These are phyloP conservation scores for Dicentrarchus labrax DNA, from an alignment of 2,113 vertebrate species.

Conservation along the genomic window DNA sequence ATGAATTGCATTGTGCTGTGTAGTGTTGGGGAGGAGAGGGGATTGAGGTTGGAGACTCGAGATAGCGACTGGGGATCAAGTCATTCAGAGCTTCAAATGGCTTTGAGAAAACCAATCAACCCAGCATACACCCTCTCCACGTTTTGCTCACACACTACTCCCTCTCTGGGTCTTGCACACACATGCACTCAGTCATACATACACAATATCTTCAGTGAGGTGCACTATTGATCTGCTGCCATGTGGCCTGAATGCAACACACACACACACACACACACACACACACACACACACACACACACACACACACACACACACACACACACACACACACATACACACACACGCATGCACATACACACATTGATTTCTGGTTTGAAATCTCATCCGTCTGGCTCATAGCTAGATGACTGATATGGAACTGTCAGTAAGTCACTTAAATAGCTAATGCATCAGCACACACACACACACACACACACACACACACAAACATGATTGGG, in stretches of 20 bases:
- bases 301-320: conserved; percentile 10
- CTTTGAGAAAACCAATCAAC: conserved; percentile 79
- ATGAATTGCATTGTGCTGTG: conserved; percentile 64
- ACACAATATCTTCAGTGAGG: conserved; percentile 41
- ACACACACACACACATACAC: background rate
- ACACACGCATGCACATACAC: conserved; percentile 33
- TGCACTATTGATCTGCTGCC: conserved; percentile 71
- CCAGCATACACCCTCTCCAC: conserved; percentile 48
- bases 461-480: conserved; percentile 12
- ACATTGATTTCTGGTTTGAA: conserved; percentile 45
- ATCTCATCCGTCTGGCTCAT: conserved; percentile 44
- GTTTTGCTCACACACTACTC: conserved; percentile 10
- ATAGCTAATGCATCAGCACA: conserved; percentile 31
- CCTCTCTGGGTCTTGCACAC: background rate
- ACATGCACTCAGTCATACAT: conserved; percentile 16
- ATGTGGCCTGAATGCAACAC: conserved; percentile 49
- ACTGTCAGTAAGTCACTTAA: conserved; percentile 44
- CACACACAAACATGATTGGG: background rate
- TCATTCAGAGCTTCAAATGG: conserved; percentile 77
- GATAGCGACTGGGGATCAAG: conserved; percentile 75
- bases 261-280: conserved; percentile 34
- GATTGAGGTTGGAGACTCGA: conserved; percentile 71
- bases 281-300: conserved; percentile 8
- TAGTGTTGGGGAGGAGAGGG: conserved; percentile 50
- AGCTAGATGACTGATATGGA: conserved; percentile 41